Conservation (phyloP, 2,113 vertebrate species). For the Coracopsis vasa region DNA sequence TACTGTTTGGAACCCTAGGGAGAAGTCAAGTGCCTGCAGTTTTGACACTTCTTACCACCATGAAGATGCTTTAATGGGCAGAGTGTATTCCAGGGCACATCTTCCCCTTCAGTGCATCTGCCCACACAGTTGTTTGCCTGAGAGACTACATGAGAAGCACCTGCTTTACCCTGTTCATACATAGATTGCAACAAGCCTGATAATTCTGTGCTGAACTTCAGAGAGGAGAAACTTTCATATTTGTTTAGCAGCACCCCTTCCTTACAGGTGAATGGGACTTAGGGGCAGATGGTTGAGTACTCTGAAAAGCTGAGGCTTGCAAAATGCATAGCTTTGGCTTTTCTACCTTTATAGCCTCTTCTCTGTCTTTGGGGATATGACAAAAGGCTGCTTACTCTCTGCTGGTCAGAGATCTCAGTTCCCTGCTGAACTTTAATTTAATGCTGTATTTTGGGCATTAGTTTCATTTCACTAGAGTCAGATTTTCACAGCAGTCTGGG, state of each 20-base stretch:
- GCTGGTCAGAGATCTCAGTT: not conserved
- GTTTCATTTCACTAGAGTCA: slow-evolving; percentile 6
- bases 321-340: not conserved
- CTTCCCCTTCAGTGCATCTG: not conserved
- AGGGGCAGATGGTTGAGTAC: not conserved
- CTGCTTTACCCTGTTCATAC: not conserved
- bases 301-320: not conserved
- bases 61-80: not conserved
- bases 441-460: not conserved
- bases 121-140: not conserved
- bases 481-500: slow-evolving; percentile 7
- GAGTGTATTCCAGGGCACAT: not conserved
- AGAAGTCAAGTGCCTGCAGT: not conserved
- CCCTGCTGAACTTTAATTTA: slow-evolving; percentile 46
- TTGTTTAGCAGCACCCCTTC: not conserved
- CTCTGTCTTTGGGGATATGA: not conserved
- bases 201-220: not conserved
- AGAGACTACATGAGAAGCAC: not conserved
- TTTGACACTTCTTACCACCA: not conserved
- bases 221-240: not conserved
- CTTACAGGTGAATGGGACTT: not conserved
- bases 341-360: not conserved
- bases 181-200: not conserved
- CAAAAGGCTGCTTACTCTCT: not conserved
- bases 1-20: not conserved